phyloP scores from a whole-genome alignment of 1,140 invertebrate genomes.

The Tetraneura akinire region DNA sequence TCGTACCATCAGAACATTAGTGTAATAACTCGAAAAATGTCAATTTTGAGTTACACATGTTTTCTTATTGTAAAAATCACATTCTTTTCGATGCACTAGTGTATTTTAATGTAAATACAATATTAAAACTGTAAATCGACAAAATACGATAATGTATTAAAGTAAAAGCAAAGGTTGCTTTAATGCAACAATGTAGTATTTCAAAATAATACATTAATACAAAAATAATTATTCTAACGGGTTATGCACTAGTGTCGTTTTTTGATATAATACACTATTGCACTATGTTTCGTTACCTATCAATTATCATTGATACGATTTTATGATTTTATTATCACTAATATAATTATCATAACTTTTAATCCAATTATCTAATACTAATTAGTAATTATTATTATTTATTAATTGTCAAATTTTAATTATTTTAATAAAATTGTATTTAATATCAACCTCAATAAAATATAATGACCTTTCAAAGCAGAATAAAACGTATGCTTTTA shows the following conservation, averaged over 20 bases:
- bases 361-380: neutral
- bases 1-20: too few relatives aligned
- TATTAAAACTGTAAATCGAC: conserved; percentile 10
- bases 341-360: conserved; percentile 3
- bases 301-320: conserved; percentile 19
- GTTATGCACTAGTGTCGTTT: conserved; percentile 3
- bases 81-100: too few relatives aligned
- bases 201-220: neutral
- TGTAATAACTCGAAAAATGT: too few relatives aligned
- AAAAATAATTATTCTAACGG: neutral
- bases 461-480: neutral
- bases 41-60: too few relatives aligned
- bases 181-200: conserved; percentile 11
- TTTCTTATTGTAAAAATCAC: too few relatives aligned
- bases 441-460: too few relatives aligned
- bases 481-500: conserved; percentile 15
- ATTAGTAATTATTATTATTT: neutral
- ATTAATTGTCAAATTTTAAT: neutral
- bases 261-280: conserved; percentile 14
- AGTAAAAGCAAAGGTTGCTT: conserved; percentile 11
- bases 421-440: neutral
- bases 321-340: conserved; percentile 2
- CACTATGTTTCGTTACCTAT: neutral
- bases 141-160: conserved; percentile 10
- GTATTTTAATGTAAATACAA: conserved; percentile 19